Percentiles rank a stretch among this genome's conserved stretches.
Conservation (phyloP, 1,140 invertebrate genomes). For the Anoplophora glabripennis region DNA sequence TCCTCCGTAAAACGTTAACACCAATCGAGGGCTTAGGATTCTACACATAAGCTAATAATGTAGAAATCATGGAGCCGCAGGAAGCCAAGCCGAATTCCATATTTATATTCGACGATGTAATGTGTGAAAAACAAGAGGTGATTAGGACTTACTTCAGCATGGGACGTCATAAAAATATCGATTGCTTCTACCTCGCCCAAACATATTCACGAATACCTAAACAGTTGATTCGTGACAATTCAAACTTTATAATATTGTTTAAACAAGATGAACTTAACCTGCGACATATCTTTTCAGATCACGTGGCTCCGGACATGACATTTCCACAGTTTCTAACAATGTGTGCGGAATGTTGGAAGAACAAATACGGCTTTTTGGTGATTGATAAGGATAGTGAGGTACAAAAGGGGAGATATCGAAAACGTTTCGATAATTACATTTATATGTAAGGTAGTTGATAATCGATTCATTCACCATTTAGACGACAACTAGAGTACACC, state of each 20-base stretch:
- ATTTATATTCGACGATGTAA: no score
- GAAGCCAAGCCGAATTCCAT: no score
- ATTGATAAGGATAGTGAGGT: constrained; percentile 11
- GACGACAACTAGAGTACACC: no score
- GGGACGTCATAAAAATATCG: no score
- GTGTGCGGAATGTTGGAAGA: constrained; percentile 19
- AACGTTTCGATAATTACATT: no score
- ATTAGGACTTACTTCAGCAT: no score
- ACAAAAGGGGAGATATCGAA: no score
- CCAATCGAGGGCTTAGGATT: constrained; percentile 34
- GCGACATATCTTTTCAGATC: constrained; percentile 23
- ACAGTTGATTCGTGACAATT: constrained; percentile 49
- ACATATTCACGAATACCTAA: constrained; percentile 48
- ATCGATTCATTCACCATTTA: no score
- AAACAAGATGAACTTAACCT: constrained; percentile 24
- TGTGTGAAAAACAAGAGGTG: no score
- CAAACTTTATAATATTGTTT: constrained; percentile 46
- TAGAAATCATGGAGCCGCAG: no score
- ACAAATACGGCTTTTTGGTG: constrained; percentile 12
- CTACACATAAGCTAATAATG: no score
- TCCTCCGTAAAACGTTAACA: constrained; percentile 14
- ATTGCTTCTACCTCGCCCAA: constrained; percentile 38
- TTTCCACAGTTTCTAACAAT: constrained; percentile 18
- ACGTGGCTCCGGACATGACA: constrained; percentile 24
- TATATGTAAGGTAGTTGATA: no score